These are phyloP conservation scores for Melanotaenia nigrans DNA, from an alignment of 2,797 vertebrate genomes.

Conservation along the genomic window DNA sequence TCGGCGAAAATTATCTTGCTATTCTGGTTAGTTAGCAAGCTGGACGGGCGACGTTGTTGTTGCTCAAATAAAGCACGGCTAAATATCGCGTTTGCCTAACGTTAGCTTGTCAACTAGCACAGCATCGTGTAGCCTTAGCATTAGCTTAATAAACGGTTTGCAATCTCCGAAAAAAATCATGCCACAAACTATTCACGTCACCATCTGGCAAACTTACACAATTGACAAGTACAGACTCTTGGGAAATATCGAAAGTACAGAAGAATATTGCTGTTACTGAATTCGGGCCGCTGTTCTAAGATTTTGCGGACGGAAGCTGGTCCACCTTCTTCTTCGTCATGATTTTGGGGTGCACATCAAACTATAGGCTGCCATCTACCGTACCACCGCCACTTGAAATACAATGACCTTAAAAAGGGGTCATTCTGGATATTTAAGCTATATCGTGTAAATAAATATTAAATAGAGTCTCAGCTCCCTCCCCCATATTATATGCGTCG, in stretches of 20 bases:
- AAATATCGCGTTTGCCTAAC: neutral
- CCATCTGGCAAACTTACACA: conserved; percentile 65
- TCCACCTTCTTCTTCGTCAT: neutral
- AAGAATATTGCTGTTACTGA: neutral
- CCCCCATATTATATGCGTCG: neutral
- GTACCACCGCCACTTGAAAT: neutral
- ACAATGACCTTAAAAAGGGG: neutral
- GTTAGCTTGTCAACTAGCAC: conserved; percentile 14
- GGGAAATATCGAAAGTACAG: conserved; percentile 10
- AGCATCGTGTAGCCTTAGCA: conserved; percentile 25
- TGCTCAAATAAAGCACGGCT: neutral
- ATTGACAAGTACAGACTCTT: conserved; percentile 23
- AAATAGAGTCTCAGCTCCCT: neutral
- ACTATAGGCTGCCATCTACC: conserved; percentile 15
- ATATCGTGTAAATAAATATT: neutral
- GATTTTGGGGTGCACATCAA: neutral
- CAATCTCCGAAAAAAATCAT: neutral
- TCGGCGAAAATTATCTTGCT: too few species aligned
- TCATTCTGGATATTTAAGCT: neutral
- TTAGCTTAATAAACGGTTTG: neutral
- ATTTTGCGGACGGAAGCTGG: neutral
- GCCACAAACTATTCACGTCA: neutral
- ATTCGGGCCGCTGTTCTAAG: neutral
- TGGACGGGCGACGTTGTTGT: rapidly evolving
- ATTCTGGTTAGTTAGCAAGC: rapidly evolving